These are phyloP conservation scores for Catonia carolina DNA, from an alignment of 2,888 invertebrate species.

Conservation along the genomic window DNA sequence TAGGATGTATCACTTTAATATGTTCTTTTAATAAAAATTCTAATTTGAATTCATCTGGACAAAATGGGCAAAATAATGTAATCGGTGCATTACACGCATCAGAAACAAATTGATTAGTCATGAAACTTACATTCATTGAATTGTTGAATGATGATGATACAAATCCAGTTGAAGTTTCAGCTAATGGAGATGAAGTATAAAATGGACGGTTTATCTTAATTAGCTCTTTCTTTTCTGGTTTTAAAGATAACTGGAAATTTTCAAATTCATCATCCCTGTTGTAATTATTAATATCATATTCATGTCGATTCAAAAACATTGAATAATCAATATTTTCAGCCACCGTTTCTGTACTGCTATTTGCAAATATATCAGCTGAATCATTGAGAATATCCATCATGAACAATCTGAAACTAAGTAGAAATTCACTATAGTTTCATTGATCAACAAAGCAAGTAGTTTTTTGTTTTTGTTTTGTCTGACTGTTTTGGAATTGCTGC, in stretches of 20 bases:
- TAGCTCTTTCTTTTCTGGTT: no score
- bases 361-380: constrained; percentile 35
- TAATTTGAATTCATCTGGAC: constrained; percentile 33
- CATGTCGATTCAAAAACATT: constrained; percentile 12
- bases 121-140: constrained; percentile 23
- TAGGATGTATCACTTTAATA: constrained; percentile 30
- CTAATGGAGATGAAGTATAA: neutral
- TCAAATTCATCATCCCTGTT: neutral
- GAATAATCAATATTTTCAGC: constrained; percentile 28
- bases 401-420: no score
- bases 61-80: constrained; percentile 35
- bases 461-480: no score
- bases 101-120: constrained; percentile 28
- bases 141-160: constrained; percentile 13
- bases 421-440: no score
- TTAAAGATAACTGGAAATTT: neutral
- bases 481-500: no score
- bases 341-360: constrained; percentile 35
- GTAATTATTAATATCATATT: neutral
- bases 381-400: constrained; percentile 27
- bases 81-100: constrained; percentile 29
- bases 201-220: no score
- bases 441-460: no score
- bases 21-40: constrained; percentile 35
- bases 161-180: constrained; percentile 15